Base-by-base conservation (phyloP, 2,797 vertebrate genomes). In the Danionella dracula region DNA sequence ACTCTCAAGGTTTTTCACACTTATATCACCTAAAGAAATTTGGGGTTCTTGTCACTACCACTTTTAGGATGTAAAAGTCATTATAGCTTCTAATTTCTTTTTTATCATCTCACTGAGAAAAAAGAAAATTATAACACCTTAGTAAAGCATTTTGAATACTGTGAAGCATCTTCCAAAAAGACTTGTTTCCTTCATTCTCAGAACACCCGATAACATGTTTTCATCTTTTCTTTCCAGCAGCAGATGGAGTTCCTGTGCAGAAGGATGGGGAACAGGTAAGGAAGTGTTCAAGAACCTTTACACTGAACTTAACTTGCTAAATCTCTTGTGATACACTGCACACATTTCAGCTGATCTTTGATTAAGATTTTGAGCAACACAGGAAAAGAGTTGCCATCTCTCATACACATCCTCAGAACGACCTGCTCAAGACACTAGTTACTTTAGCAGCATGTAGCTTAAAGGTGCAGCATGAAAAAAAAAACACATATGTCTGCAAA, bases 211-310 rank as follows among this genome's bases (percentile, higher is more conserved):
- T 19, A 20, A 31, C 23, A 32, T n/a, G 51, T 64, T 17, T 73
- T 13, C 23, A 53, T 69, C 19, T 41, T 57, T 23, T 70, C 48
- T 65, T 44, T 68, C 41, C 77, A 97, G 95, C 94, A 79, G 91
- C 89, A 0, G 95, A 98, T 81, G 92, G 93, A 73, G 94, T 96
- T 79, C 93, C 94, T 5, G 92, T 99, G 72, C 90, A 96, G 81
- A 97, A 96, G 81, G 96, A 99, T 89, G 95, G 94, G 51, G 96
- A 99, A 81, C 95, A 97, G 85, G 94, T 96, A 91, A 92, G 94
- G 72, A 49, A 42, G 3, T 27, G 23, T 3, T 3, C 23, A 27
- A 27, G 23, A 3, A 27, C 23, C 23, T 27, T 27, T 6, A 3
- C 23, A 27, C 23, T 27, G 3, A 3, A 27, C 23, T 27, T 6